phyloP scores from a whole-genome alignment of 2,797 vertebrate genomes.

The Ctenopoma multispine region DNA sequence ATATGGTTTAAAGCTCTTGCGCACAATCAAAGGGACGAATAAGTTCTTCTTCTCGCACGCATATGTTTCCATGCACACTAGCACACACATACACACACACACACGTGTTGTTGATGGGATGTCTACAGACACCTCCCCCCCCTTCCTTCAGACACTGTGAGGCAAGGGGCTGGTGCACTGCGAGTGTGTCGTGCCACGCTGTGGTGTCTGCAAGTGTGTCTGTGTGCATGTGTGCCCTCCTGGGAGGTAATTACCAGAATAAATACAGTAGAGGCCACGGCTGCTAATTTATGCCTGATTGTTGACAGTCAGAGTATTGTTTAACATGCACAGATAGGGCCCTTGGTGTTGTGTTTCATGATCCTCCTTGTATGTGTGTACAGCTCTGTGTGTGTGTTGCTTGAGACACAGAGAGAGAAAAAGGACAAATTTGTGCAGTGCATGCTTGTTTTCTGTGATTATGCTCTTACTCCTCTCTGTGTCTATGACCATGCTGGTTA shows the following conservation, averaged over 20 bases:
- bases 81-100: slow-evolving; percentile 31
- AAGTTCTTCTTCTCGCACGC: slow-evolving; percentile 51
- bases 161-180: slow-evolving; percentile 66
- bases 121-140: slow-evolving; percentile 58
- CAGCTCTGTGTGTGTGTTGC: slow-evolving; percentile 14
- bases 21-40: slow-evolving; percentile 72
- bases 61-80: slow-evolving; percentile 55
- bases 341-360: slow-evolving; percentile 79
- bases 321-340: slow-evolving; percentile 84
- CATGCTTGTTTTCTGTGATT: slow-evolving; percentile 49
- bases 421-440: slow-evolving; percentile 29
- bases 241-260: slow-evolving; percentile 90
- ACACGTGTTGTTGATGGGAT: slow-evolving; percentile 58
- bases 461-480: slow-evolving; percentile 38
- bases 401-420: slow-evolving; percentile 7
- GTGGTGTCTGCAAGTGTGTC: slow-evolving; percentile 65
- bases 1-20: slow-evolving; percentile 65
- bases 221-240: slow-evolving; percentile 73
- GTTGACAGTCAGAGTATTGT: slow-evolving; percentile 88
- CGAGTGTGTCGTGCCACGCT: slow-evolving; percentile 68
- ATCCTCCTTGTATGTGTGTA: slow-evolving; percentile 55
- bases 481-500: slow-evolving; percentile 41
- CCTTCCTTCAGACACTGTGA: slow-evolving; percentile 58
- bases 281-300: slow-evolving; percentile 89
- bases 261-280: slow-evolving; percentile 87